Conservation (phyloP, 2,888 invertebrate genomes). For the Tanypteryx hageni region DNA sequence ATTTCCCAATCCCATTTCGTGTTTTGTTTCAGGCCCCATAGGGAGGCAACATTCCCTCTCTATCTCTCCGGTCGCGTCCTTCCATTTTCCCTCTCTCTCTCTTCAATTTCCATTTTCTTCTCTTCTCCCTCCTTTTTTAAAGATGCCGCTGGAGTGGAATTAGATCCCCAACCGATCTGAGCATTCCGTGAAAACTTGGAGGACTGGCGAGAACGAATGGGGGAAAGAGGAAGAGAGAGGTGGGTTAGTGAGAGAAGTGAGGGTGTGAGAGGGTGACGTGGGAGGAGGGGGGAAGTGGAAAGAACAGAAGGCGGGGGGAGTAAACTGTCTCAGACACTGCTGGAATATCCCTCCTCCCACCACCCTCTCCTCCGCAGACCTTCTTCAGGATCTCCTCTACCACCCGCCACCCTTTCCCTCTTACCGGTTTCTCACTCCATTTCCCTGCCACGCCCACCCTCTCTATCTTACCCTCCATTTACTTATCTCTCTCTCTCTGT, state of each 20-base stretch:
- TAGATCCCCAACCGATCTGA: not conserved
- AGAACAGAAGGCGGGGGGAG: not conserved
- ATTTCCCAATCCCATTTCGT: not conserved
- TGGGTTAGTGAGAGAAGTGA: not conserved
- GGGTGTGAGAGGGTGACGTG: not conserved
- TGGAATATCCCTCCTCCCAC: not conserved
- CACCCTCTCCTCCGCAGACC: not conserved
- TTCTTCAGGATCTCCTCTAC: too few relatives aligned
- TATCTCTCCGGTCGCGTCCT: not conserved
- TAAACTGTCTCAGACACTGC: not conserved
- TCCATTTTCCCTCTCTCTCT: not conserved
- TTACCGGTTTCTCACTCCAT: too few relatives aligned
- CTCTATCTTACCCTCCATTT: too few relatives aligned
- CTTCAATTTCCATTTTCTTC: not conserved
- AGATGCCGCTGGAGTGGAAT: not conserved
- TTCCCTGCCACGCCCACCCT: too few relatives aligned
- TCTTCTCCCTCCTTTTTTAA: not conserved
- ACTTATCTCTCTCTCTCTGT: too few relatives aligned
- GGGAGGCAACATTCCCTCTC: not conserved
- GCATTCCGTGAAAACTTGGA: not conserved
- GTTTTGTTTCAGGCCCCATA: not conserved
- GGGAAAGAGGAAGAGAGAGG: too few relatives aligned
- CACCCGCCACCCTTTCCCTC: too few relatives aligned
- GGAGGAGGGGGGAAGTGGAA: not conserved
- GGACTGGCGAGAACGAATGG: too few relatives aligned